A percentile compares a stretch with the other conserved stretches of the same genome.
Conservation (phyloP, 2,797 vertebrate species). For the Apodemus agrarius region DNA sequence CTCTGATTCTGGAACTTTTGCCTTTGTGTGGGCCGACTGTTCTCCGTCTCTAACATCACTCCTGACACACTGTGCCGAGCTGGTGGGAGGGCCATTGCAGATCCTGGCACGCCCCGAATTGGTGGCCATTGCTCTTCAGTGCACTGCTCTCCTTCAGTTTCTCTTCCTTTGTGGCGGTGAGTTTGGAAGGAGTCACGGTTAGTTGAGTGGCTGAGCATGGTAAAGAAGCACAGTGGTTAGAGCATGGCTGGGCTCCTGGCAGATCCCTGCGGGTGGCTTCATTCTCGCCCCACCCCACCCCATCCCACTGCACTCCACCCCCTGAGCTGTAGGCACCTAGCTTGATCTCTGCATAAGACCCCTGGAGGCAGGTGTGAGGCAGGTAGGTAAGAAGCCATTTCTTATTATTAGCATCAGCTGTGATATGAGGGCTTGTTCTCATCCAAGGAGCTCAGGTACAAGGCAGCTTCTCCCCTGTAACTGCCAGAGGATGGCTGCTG, state of each 20-base stretch:
- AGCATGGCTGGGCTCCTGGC: neutral
- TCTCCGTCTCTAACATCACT: accelerated
- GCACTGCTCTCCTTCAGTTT: accelerated
- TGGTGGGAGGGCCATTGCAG: neutral
- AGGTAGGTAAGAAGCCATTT: accelerated
- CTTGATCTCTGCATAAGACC: accelerated
- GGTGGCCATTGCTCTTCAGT: accelerated
- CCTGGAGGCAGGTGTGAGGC: conserved; percentile 16
- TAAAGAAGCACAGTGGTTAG: accelerated
- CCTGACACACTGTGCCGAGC: accelerated
- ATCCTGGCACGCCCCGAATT: accelerated
- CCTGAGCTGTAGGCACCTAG: neutral
- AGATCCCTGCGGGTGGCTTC: neutral
- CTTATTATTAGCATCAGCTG: too few relatives aligned
- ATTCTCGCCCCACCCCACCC: neutral
- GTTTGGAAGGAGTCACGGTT: neutral
- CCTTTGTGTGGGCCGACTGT: neutral
- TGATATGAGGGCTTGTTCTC: conserved; percentile 63
- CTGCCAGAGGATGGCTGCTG: neutral
- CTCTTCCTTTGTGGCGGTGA: neutral
- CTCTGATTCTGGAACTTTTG: too few relatives aligned
- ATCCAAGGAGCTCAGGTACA: neutral
- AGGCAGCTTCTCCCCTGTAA: neutral
- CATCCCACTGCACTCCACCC: neutral
- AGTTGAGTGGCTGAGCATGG: accelerated